Conservation (phyloP, 1,140 invertebrate genomes). For the Aplysia californica region DNA sequence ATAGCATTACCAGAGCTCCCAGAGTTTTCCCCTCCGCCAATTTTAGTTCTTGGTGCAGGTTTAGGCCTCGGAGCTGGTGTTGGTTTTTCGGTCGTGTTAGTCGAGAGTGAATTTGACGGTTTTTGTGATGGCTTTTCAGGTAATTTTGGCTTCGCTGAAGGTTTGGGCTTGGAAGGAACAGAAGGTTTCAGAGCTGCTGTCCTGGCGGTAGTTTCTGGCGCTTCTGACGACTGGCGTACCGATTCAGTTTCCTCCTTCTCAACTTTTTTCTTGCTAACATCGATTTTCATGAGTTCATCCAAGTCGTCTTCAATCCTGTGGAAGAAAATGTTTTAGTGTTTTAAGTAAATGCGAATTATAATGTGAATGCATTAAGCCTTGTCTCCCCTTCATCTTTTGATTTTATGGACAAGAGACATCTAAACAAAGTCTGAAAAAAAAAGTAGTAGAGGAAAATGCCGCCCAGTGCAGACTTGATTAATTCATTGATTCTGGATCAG, state of each 20-base stretch:
- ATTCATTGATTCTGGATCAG: too few species aligned
- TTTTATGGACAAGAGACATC: too few species aligned
- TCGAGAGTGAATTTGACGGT: background rate
- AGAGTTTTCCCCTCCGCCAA: background rate
- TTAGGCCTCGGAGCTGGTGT: background rate
- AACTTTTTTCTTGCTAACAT: background rate
- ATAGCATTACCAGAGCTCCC: background rate
- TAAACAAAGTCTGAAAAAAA: background rate
- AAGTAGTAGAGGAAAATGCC: too few species aligned
- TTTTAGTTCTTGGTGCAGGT: background rate
- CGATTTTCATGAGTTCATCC: conserved; percentile 8
- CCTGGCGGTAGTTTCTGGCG: background rate
- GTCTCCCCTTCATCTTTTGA: background rate
- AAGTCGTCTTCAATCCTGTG: conserved; percentile 22
- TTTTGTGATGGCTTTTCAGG: background rate
- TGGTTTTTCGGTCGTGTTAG: background rate
- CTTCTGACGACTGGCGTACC: background rate
- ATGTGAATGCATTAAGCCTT: background rate
- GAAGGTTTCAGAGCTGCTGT: background rate
- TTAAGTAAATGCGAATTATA: background rate
- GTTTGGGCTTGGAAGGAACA: background rate
- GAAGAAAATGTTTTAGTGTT: background rate
- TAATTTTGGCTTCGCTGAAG: background rate
- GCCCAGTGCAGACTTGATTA: background rate
- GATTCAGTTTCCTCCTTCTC: background rate